Conservation (phyloP, 2,888 invertebrate genomes). For the Mesoligia furuncula region DNA sequence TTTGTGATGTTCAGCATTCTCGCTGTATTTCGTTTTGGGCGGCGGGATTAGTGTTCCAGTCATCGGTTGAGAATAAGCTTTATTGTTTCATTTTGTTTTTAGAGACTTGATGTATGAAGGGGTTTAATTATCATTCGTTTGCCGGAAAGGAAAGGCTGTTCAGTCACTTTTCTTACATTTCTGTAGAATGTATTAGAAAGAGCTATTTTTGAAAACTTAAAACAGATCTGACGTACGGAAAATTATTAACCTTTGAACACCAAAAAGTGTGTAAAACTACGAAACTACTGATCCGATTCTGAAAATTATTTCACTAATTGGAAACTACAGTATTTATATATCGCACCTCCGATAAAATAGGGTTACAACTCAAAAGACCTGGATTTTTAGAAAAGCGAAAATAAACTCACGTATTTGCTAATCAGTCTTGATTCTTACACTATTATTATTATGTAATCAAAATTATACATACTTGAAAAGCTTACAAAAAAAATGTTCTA, state of each 20-base stretch:
- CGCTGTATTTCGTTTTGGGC: conserved; percentile 35
- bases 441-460: too few relatives aligned
- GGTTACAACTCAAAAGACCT: too few relatives aligned
- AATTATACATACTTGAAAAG: too few relatives aligned
- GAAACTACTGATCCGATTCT: too few relatives aligned
- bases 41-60: conserved; percentile 27
- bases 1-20: conserved; percentile 46
- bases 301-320: too few relatives aligned
- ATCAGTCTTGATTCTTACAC: too few relatives aligned
- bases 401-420: too few relatives aligned
- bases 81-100: conserved; percentile 17
- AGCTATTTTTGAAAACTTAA: background rate
- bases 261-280: too few relatives aligned
- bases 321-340: background rate
- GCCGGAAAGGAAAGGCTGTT: background rate
- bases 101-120: background rate
- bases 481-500: too few relatives aligned
- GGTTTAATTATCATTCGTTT: background rate
- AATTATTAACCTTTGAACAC: background rate
- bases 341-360: too few relatives aligned
- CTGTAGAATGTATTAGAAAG: background rate
- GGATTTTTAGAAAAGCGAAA: too few relatives aligned
- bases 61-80: conserved; percentile 17
- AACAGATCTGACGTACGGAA: background rate
- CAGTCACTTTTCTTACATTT: background rate